Evolutionary conservation across 1,140 invertebrate species (phyloP), one percentile per base, ranked within the genome.

Genomic region (Bombus vancouverensis): DNA sequence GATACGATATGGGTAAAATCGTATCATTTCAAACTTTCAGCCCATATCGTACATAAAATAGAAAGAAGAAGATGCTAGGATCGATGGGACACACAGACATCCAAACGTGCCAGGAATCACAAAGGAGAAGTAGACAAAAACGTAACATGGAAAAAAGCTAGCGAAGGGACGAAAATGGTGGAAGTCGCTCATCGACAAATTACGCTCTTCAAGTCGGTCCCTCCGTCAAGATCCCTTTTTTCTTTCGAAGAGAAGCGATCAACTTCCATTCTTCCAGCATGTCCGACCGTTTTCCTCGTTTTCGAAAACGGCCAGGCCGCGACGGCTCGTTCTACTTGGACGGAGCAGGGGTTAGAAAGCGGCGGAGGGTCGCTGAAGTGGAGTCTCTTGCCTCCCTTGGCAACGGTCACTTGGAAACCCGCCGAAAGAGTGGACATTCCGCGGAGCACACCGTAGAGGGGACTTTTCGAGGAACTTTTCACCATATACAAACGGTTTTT

Each of bases 361-460:
- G 34, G 44, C 42, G 44, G 81, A 66, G 72, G 87, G 87, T 88
- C 32, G 74, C 22, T 68, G 42, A 79, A 83, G 86, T 87, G 86
- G 78, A 75, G 81, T 59, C 78, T 70, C 53, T 72, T 66, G 72
- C 77, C 70, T 78, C 82, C 82, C 86, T 76, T 85, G 74, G 82
- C 86, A 89, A 89, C 82, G 88, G 88, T 87, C 88, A 89, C 86
- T 89, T 85, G 86, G 87, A 86, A 73, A 81, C 74, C 83, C 79
- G 75, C 76, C 75, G 79, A 78, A 81, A 65, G 84, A 88, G 78
- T 82, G 74, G 68, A 82, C 83, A 76, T 86, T 74, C 81, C 73
- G 47, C 34, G 76, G 8, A 42, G 44, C 37, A 28, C n/a, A 37
- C 15, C 10, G 13, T 18, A 34, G 15, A 18, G 37, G 57, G 32